phyloP scores from a whole-genome alignment of 2,888 invertebrate species.

The Galerucella nymphaeae region DNA sequence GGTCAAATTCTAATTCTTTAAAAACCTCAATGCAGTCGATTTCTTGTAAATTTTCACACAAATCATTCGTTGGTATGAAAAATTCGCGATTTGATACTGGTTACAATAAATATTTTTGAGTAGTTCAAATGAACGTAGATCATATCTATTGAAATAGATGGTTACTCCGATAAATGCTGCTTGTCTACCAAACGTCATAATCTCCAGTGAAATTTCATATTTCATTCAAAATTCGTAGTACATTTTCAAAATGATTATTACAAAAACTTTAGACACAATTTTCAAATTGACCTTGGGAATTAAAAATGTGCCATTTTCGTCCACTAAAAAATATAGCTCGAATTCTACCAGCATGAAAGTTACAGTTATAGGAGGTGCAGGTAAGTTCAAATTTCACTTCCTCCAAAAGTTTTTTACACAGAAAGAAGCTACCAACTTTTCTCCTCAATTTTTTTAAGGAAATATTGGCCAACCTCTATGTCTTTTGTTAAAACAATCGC shows the following conservation, averaged over 20 bases:
- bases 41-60: too few species aligned
- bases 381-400: conserved; percentile 40
- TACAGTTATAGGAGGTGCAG: conserved; percentile 54
- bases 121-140: conserved; percentile 3
- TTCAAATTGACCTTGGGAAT: not conserved
- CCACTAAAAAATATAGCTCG: conserved; percentile 4
- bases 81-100: not conserved
- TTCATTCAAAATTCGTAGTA: conserved; percentile 23
- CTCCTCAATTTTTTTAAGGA: conserved; percentile 53
- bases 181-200: not conserved
- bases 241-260: conserved; percentile 33
- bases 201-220: not conserved
- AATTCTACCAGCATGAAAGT: conserved; percentile 49
- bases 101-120: not conserved
- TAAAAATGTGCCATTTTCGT: not conserved
- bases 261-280: conserved; percentile 12
- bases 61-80: too few species aligned
- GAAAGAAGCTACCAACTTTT: too few species aligned
- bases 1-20: too few species aligned
- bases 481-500: conserved; percentile 70
- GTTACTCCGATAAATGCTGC: not conserved
- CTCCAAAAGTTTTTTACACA: too few species aligned
- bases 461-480: conserved; percentile 69
- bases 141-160: not conserved
- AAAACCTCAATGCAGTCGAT: too few species aligned